Conservation (phyloP, 2,113 vertebrate genomes). For the Geothlypis trichas region DNA sequence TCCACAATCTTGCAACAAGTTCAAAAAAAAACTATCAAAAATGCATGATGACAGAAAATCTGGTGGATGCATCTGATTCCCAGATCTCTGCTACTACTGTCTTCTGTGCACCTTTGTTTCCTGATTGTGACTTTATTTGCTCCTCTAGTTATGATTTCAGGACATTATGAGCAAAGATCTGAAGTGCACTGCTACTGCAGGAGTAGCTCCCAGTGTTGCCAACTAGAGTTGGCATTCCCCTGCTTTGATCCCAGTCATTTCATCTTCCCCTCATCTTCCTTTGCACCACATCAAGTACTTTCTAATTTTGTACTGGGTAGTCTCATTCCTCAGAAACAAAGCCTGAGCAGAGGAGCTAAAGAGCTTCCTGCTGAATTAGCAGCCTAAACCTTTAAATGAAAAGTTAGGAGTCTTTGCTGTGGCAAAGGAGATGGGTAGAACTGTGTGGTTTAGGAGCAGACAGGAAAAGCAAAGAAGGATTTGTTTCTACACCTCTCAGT, state of each 20-base stretch:
- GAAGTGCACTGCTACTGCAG: neutral
- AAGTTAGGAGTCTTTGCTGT: neutral
- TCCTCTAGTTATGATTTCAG: neutral
- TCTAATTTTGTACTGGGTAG: neutral
- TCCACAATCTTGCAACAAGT: neutral
- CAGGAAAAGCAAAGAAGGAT: neutral
- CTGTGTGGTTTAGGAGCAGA: neutral
- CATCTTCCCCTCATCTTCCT: neutral
- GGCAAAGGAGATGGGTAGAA: neutral
- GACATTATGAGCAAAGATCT: neutral
- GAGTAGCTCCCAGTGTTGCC: neutral
- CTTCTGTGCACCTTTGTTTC: neutral
- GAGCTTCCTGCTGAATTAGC: neutral
- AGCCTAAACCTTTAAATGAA: neutral
- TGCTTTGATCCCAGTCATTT: neutral
- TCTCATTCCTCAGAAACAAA: neutral
- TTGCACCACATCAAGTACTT: neutral
- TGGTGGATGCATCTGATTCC: neutral
- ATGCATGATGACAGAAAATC: rapidly evolving
- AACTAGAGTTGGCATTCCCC: neutral
- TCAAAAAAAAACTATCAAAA: neutral
- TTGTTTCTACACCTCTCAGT: rapidly evolving
- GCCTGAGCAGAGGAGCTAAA: neutral
- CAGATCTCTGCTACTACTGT: neutral
- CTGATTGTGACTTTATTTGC: neutral